Base-by-base conservation (phyloP, 1,140 invertebrate genomes). In the Diuraphis noxia region DNA sequence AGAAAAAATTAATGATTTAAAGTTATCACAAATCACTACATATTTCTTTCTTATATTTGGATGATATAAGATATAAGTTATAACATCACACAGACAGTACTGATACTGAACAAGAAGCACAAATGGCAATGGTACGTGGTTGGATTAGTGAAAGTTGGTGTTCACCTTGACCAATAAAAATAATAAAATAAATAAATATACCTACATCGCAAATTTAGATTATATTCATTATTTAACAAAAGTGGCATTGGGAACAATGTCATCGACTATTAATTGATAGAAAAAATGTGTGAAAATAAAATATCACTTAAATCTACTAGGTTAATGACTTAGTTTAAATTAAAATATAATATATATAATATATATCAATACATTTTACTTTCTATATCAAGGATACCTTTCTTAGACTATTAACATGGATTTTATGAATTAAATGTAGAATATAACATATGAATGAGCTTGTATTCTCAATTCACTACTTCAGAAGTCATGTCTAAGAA, bases 141-240 rank as follows among this genome's bases (percentile, higher is more conserved):
- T 79, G 40, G 77, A 91, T 79, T 91, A 91, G 89, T 91, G 89
- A 91, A 91, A 91, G 89, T 91, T 91, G 77, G 77, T 79, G 89
- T 40, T 91, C 72, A 91, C 89, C 89, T 91, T 91, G 89, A 91
- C 89, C 89, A 91, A 91, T 91, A 91, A 91, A 91, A 91, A 91
- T 82, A 43, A 72, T 72, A 77, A 77, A 41, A 85, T 43, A 88
- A 38, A 88, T 63, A 88, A 40, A 63, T 38, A 88, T 88, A 87
- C 49, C 49, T 56, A 88, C 86, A 91, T 82, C 43, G 89, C 89
- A 2, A 91, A 91, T 91, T 91, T 52, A 81, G 89, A 91, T 81
- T 91, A 91, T 82, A 91, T 81, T 81, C 77, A 91, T 91, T 91
- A 91, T 91, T 6, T 49, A 46, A 46, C 21, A 52, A 52, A 91